Percentiles rank a stretch among this genome's conserved stretches.
Evolutionary conservation across 92 coral and sea anemone genomes (phyloP).

Genomic region (Parazoanthus atlanticus): DNA sequence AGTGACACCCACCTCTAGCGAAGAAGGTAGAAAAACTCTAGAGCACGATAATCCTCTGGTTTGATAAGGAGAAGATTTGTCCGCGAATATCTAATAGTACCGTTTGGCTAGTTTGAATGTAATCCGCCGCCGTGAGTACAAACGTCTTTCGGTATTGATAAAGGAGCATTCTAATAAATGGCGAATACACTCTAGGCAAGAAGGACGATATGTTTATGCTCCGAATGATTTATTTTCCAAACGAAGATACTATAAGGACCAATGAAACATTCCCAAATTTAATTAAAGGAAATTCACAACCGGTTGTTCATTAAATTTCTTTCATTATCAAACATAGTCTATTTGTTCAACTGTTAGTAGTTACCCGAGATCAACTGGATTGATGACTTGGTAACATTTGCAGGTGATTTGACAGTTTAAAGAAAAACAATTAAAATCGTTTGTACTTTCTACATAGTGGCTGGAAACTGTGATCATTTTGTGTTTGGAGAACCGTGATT

Average conservation of each 20-base stretch:
- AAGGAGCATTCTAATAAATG: background rate
- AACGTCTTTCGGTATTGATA: background rate
- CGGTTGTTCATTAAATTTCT: background rate
- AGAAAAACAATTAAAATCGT: background rate
- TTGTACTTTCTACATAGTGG: background rate
- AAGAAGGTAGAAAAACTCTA: background rate
- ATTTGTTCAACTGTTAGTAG: background rate
- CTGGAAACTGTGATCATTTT: background rate
- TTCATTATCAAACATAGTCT: background rate
- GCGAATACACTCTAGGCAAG: background rate
- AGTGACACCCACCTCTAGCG: background rate
- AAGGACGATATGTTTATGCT: background rate
- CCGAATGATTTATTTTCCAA: background rate
- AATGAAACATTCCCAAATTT: background rate
- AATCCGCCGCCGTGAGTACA: background rate
- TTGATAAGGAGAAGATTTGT: background rate
- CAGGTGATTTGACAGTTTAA: background rate
- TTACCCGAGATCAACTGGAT: background rate
- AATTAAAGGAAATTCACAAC: background rate
- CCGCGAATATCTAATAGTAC: background rate
- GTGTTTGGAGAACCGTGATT: background rate
- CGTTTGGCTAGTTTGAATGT: background rate
- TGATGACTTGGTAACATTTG: background rate
- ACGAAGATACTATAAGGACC: background rate
- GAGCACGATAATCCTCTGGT: background rate